Conservation (phyloP, 2,888 invertebrate genomes). For the Idaea dimidiata region DNA sequence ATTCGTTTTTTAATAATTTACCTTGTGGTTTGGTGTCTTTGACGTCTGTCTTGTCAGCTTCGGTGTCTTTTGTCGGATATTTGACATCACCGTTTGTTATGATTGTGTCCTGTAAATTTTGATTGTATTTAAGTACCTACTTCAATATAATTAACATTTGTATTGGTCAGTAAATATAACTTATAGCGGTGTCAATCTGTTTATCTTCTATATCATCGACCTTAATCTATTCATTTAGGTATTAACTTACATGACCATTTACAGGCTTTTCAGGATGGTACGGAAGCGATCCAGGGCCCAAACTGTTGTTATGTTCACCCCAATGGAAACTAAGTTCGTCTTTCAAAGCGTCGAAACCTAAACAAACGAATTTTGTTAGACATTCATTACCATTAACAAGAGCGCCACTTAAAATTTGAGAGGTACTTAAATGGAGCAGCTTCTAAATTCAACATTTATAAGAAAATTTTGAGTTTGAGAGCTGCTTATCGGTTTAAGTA, state of each 20-base stretch:
- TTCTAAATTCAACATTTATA: too few species aligned
- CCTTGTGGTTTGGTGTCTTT: constrained; percentile 61
- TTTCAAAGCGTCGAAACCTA: constrained; percentile 85
- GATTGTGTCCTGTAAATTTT: constrained; percentile 53
- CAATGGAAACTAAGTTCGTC: constrained; percentile 88
- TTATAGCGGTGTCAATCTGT: too few species aligned
- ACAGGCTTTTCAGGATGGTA: constrained; percentile 47
- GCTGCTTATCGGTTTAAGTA: too few species aligned
- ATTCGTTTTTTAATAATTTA: constrained; percentile 28
- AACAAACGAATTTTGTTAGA: neutral
- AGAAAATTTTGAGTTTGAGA: too few species aligned
- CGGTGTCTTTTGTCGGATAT: constrained; percentile 51
- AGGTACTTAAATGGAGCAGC: too few species aligned
- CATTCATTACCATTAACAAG: neutral
- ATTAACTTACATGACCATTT: constrained; percentile 63
- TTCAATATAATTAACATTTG: neutral
- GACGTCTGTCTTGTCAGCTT: constrained; percentile 35
- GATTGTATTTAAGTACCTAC: constrained; percentile 5
- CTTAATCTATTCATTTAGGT: too few species aligned
- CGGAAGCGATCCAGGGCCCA: constrained; percentile 78
- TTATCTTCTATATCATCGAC: too few species aligned
- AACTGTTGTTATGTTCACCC: constrained; percentile 84
- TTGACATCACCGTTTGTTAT: constrained; percentile 71
- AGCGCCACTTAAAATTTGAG: too few species aligned
- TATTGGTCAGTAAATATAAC: constrained; percentile 1